Conservation (phyloP, 2,113 vertebrate species). For the Amblyornis subalaris region DNA sequence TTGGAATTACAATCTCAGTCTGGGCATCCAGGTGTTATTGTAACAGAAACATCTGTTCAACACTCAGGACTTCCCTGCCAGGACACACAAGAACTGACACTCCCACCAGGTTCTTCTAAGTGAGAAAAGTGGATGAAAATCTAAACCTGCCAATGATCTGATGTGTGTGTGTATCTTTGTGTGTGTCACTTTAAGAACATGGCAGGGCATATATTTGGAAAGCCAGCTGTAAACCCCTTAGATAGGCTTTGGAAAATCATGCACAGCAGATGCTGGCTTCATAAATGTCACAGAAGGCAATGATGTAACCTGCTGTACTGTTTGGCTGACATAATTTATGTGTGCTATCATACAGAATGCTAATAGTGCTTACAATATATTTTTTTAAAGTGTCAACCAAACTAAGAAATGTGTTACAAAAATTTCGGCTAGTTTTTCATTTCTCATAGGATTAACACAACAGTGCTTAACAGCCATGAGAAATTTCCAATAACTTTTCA, state of each 20-base stretch:
- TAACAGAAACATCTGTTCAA: not conserved
- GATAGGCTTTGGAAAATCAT: slow-evolving; percentile 23
- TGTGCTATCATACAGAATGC: not conserved
- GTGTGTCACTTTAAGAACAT: slow-evolving; percentile 19
- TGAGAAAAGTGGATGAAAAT: not conserved
- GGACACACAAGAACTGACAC: not conserved
- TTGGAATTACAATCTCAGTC: not conserved
- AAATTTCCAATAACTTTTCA: slow-evolving; percentile 7
- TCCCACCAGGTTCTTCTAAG: not conserved
- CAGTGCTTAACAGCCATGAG: not conserved
- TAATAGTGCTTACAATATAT: not conserved
- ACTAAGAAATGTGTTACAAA: not conserved
- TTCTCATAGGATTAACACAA: not conserved
- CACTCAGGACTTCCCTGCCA: not conserved
- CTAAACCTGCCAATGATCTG: not conserved
- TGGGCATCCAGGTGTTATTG: not conserved
- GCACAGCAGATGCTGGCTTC: slow-evolving; percentile 56
- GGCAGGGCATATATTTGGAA: slow-evolving; percentile 36
- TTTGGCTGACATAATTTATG: slow-evolving; percentile 43
- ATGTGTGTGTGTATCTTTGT: not conserved
- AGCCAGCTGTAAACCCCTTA: slow-evolving; percentile 44
- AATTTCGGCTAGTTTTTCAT: not conserved
- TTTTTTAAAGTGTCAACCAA: not conserved
- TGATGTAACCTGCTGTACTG: slow-evolving; percentile 46
- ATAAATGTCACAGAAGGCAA: slow-evolving; percentile 55